Evolutionary conservation across 2,888 invertebrate genomes (phyloP), one percentile per base, ranked within the genome.

Genomic region (Synergus umbraculus): DNA sequence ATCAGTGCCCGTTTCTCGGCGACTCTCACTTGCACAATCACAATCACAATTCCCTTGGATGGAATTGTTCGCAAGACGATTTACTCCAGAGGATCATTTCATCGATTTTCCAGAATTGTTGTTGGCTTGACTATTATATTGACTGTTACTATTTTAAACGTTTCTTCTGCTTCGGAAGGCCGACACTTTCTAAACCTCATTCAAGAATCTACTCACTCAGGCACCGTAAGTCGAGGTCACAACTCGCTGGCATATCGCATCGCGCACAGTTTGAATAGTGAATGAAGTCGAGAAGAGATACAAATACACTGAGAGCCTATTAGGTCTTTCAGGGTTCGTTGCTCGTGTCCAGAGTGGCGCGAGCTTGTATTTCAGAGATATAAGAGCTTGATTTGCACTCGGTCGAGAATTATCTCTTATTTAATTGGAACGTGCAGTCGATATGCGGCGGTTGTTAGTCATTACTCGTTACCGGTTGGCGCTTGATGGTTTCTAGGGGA

Each of bases 381-480:
- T 73, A 73, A 73, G 73, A 73, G 69, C 2, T 54, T 73, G 69
- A 73, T 37, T 73, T n/a, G 73, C 73, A 73, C 73, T 73, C n/a
- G 73, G n/a, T 37, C 10, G 54, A 54, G 49, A 73, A 54, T 73
- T 73, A 73, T 73, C 54, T 73, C 37, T 69, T 29, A 29, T 29
- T 69, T 69, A 69, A 69, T 65, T 44, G 69, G 60, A 73, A 73
- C 69, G 13, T 66, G 4, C 12, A 37, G 67, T 49, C 69, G 69
- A 69, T 69, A 49, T 73, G 22, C 22, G 46, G 46, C 46, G 2
- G 43, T 37, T 49, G 60, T 43, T 78, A 64, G 37, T 46, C 66
- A 76, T 78, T 79, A 58, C 44, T 46, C 41, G 66, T 78, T 79
- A 81, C 79, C 78, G 82, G 80, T 83, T 83, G 76, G 58, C 77